phyloP scores from a whole-genome alignment of 1,140 invertebrate species.

The Centruroides vittatus region DNA sequence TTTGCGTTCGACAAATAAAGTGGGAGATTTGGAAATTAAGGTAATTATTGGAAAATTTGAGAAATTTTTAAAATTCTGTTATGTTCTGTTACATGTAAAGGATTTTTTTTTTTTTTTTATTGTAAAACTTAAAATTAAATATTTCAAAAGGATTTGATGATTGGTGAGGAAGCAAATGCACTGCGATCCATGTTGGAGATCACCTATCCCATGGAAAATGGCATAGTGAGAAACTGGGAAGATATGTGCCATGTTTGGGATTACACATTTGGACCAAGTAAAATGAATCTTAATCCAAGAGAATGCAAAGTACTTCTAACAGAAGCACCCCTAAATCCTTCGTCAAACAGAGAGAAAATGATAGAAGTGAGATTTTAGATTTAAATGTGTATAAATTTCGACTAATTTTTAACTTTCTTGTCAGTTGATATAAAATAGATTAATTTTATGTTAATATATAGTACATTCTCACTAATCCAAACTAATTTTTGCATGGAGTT shows the following conservation, averaged over 20 bases:
- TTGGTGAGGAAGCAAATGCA: constrained; percentile 96
- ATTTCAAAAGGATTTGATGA: constrained; percentile 83
- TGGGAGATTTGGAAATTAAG: constrained; percentile 97
- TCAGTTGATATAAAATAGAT: neutral
- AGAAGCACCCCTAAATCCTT: constrained; percentile 99
- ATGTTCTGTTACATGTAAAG: no score
- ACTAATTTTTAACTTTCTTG: constrained; percentile 16
- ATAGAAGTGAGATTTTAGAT: constrained; percentile 55
- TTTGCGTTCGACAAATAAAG: constrained; percentile 89
- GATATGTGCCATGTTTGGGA: constrained; percentile 99
- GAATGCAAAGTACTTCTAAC: constrained; percentile 94
- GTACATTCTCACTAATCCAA: no score
- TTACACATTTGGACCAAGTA: constrained; percentile 94
- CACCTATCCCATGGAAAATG: constrained; percentile 99
- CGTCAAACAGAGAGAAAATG: constrained; percentile 95
- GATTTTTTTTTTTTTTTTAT: no score
- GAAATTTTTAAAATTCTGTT: no score
- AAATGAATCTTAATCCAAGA: constrained; percentile 87
- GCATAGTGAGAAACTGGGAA: constrained; percentile 72
- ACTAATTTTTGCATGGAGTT: no score
- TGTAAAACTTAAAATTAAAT: no score
- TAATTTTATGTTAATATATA: no score
- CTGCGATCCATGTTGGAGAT: constrained; percentile 95
- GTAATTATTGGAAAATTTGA: constrained; percentile 36
- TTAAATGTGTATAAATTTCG: no score